A percentile compares a stretch with the other conserved stretches of the same genome.
Conservation (phyloP, 2,888 invertebrate genomes). For the Acronicta psi region DNA sequence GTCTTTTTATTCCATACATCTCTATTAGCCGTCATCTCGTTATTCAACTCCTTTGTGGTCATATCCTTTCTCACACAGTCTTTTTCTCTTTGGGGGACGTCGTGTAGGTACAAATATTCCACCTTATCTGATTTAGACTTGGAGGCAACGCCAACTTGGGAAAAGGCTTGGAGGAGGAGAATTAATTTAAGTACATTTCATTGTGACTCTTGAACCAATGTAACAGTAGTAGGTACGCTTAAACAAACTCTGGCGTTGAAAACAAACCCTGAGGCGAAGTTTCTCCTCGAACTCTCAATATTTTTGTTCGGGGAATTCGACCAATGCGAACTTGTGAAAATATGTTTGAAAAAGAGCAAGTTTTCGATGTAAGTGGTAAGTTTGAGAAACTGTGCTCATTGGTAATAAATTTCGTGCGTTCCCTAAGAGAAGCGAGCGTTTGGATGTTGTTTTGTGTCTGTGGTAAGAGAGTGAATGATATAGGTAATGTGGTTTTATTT, state of each 20-base stretch:
- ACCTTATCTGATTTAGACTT: no score
- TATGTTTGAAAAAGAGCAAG: constrained; percentile 14
- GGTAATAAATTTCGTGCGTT: constrained; percentile 32
- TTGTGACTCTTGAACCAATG: no score
- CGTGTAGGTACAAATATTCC: no score
- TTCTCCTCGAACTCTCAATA: constrained; percentile 10
- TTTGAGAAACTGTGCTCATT: constrained; percentile 26
- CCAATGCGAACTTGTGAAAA: constrained; percentile 10
- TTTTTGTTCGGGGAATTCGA: constrained; percentile 13
- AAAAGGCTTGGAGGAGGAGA: no score
- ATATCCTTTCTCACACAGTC: no score
- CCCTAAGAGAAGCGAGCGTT: constrained; percentile 11
- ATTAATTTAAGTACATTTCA: no score
- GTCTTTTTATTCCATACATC: no score
- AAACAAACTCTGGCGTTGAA: constrained; percentile 23
- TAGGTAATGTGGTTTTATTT: neutral
- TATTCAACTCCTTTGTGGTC: no score
- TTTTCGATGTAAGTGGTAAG: constrained; percentile 13
- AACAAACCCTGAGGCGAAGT: constrained; percentile 5
- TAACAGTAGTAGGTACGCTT: neutral
- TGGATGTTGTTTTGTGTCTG: constrained; percentile 23
- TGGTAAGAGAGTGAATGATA: neutral
- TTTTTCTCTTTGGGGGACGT: no score
- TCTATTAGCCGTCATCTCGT: no score
- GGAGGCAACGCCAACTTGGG: no score